phyloP scores from a whole-genome alignment of 2,888 invertebrate species.

The Oligia latruncula region DNA sequence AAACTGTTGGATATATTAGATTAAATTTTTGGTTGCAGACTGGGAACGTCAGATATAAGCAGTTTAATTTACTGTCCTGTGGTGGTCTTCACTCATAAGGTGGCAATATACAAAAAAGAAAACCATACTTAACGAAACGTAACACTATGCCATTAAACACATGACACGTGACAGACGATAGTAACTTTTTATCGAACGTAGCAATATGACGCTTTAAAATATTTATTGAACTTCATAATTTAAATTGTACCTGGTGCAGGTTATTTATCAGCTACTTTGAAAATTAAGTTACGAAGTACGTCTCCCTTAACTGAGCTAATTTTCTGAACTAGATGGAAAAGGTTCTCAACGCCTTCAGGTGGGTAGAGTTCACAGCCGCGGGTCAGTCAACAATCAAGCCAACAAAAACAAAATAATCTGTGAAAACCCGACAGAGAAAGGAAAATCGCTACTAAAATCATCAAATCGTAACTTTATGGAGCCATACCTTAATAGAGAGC shows the following conservation, averaged over 20 bases:
- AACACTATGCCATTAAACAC: neutral
- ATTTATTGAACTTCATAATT: neutral
- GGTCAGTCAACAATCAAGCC: neutral
- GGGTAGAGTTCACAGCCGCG: neutral
- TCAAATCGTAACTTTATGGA: slow-evolving; percentile 58
- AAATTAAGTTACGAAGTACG: neutral
- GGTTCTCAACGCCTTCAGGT: neutral
- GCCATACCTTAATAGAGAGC: slow-evolving; percentile 65
- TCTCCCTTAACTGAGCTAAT: neutral
- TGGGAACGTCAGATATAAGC: no score
- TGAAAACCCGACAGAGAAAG: neutral
- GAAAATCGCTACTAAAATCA: slow-evolving; percentile 11
- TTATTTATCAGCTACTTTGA: neutral
- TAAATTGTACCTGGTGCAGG: neutral
- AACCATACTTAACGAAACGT: neutral
- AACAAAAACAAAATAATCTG: neutral
- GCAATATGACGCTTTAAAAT: neutral
- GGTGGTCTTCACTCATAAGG: neutral
- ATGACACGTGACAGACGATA: neutral
- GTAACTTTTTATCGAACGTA: neutral
- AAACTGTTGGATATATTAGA: no score
- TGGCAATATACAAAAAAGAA: neutral
- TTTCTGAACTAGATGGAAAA: neutral
- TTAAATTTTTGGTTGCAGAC: no score
- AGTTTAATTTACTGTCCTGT: no score